Conservation (phyloP, 53 echinoderm and acorn worm genomes). For the Paracentrotus lividus region DNA sequence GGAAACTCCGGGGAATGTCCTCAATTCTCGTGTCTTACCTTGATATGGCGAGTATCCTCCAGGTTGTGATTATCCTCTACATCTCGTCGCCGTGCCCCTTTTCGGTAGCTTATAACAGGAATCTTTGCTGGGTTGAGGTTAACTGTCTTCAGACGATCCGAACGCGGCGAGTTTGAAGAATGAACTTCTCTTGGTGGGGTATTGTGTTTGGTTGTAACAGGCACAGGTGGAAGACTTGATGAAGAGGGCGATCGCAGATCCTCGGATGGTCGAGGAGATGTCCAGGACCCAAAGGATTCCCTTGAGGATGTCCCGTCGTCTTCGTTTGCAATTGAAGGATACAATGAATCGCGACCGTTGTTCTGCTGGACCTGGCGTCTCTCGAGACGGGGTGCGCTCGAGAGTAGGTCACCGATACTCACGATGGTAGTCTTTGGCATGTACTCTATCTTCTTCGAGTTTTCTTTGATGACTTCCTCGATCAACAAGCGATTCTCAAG, state of each 20-base stretch:
- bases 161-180: neutral
- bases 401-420: conserved; percentile 89
- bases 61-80: neutral
- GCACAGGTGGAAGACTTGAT: conserved; percentile 68
- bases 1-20: too few relatives aligned
- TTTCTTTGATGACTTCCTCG: conserved; percentile 54
- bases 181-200: conserved; percentile 22
- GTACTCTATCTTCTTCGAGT: conserved; percentile 47
- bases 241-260: neutral
- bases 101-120: conserved; percentile 62
- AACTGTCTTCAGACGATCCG: neutral
- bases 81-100: conserved; percentile 6
- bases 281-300: conserved; percentile 32
- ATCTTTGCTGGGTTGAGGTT: conserved; percentile 56
- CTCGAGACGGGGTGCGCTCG: conserved; percentile 82
- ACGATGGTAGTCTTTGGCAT: conserved; percentile 78
- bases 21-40: conserved; percentile 22
- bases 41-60: conserved; percentile 48
- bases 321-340: conserved; percentile 5
- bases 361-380: conserved; percentile 23
- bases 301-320: conserved; percentile 29
- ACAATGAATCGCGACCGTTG: conserved; percentile 39
- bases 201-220: neutral
- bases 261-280: neutral
- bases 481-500: conserved; percentile 48